Percentiles rank a stretch among this genome's conserved stretches.
Evolutionary conservation across 1,140 invertebrate genomes (phyloP).

Genomic region (Dufourea novaeangliae): DNA sequence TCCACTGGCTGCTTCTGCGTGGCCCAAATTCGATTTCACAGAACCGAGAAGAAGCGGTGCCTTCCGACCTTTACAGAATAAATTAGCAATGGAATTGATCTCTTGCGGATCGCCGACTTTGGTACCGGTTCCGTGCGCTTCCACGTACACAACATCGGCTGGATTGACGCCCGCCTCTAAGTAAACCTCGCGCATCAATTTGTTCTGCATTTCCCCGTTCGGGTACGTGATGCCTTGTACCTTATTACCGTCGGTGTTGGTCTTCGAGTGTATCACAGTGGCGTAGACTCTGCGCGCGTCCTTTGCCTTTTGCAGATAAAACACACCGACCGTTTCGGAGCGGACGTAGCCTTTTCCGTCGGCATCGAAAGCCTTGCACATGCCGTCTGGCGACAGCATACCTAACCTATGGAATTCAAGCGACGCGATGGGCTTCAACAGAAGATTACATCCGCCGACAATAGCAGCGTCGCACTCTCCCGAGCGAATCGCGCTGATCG

Average conservation of each 20-base stretch:
- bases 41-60: slow-evolving; percentile 94
- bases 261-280: slow-evolving; percentile 91
- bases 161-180: slow-evolving; percentile 91
- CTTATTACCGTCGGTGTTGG: slow-evolving; percentile 95
- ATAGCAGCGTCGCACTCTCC: slow-evolving; percentile 96
- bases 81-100: slow-evolving; percentile 94
- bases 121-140: slow-evolving; percentile 98
- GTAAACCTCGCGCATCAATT: slow-evolving; percentile 93
- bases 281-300: slow-evolving; percentile 92
- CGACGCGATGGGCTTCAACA: slow-evolving; percentile 93
- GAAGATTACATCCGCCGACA: slow-evolving; percentile 92
- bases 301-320: slow-evolving; percentile 90
- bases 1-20: slow-evolving; percentile 96
- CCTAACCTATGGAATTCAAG: slow-evolving; percentile 95
- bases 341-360: slow-evolving; percentile 96
- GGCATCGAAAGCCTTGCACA: slow-evolving; percentile 96
- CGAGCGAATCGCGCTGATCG: slow-evolving; percentile 89
- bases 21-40: slow-evolving; percentile 99
- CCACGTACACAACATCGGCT: slow-evolving; percentile 91
- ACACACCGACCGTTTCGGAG: slow-evolving; percentile 91
- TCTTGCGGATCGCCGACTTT: slow-evolving; percentile 97
- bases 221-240: slow-evolving; percentile 95
- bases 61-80: slow-evolving; percentile 93
- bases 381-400: slow-evolving; percentile 95
- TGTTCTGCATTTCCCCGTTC: slow-evolving; percentile 91